Evolutionary conservation across 2,797 vertebrate genomes (phyloP), one percentile per base, ranked within the genome.

Genomic region (Trematomus bernacchii): DNA sequence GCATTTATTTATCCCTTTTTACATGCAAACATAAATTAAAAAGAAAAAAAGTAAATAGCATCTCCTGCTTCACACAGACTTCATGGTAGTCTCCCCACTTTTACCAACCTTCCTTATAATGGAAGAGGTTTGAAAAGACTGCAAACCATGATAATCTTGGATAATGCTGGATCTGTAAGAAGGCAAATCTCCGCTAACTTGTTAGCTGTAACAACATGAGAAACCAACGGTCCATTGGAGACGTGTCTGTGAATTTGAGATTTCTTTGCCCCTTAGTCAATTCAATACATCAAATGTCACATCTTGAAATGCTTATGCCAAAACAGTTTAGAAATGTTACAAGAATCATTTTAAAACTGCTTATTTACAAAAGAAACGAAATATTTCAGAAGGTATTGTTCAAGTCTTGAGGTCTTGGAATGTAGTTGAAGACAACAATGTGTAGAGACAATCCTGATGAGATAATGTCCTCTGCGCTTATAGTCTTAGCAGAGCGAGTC

Each of bases 401-500:
- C 12, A 27, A 6, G 57, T 58, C 21, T 18, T 10, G 6, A 30
- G 4, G 14, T 57, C 58, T 47, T 27, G 13, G 14, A 58, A 10
- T 18, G 44, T 14, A 12, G 16, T 58, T 40, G 2, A 44, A 10
- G 40, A 37, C 33, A 14, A n/a, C 10, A 27, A 33, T 3, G 8
- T 53, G 27, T 11, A 11, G 47, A 57, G 15, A 13, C 16, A 23
- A 9, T 55, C 19, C 9, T 8, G 16, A 12, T 14, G 3, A 43
- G 42, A 54, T 40, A 23, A 47, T 3, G 9, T 62, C 42, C 42
- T 53, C 18, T 2, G 19, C 1, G 1, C 3, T 8, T 3, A 12
- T 0, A 53, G 46, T 50, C 72, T 88, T 27, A 94, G 76, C 93
- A 95, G 69, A 93, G 74, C 4, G 93, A 94, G 84, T 82, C 93